Conservation (phyloP, 2,797 vertebrate genomes). For the Bovichtus variegatus region DNA sequence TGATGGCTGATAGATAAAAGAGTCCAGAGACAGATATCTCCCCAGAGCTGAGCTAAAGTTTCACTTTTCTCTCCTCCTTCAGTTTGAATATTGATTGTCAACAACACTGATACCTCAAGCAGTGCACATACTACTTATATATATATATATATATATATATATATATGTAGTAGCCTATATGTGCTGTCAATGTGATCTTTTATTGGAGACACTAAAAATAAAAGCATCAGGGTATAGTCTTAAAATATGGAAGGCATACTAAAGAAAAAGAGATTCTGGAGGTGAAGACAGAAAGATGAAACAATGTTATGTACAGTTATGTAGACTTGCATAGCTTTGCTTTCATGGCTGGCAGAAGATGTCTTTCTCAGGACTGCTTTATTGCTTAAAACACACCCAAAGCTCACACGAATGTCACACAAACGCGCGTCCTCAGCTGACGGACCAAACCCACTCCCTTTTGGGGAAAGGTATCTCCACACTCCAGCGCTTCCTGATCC, state of each 20-base stretch:
- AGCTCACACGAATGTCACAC: conserved; percentile 20
- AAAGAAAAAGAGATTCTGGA: not conserved
- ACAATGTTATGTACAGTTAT: not conserved
- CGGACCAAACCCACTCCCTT: conserved; percentile 47
- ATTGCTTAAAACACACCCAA: conserved; percentile 30
- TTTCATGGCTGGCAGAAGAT: not conserved
- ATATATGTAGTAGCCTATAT: not conserved
- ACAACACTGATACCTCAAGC: conserved; percentile 39
- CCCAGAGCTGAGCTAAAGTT: conserved; percentile 50
- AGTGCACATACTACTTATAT: not conserved
- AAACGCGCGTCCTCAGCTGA: conserved; percentile 18
- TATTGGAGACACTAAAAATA: not conserved
- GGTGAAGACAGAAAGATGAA: conserved; percentile 5
- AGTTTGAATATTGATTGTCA: conserved; percentile 65
- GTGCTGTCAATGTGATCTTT: not conserved
- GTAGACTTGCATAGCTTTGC: not conserved
- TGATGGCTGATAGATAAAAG: conserved; percentile 46
- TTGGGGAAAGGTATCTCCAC: conserved; percentile 46
- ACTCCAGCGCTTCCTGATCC: conserved; percentile 70
- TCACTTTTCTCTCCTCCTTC: conserved; percentile 46
- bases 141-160: too few species aligned
- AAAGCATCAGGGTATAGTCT: conserved; percentile 1
- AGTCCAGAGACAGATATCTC: conserved; percentile 25
- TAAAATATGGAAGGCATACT: not conserved
- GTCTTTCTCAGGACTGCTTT: conserved; percentile 11